phyloP scores from a whole-genome alignment of 2,113 vertebrate genomes.

The Melanostigma gelatinosum region DNA sequence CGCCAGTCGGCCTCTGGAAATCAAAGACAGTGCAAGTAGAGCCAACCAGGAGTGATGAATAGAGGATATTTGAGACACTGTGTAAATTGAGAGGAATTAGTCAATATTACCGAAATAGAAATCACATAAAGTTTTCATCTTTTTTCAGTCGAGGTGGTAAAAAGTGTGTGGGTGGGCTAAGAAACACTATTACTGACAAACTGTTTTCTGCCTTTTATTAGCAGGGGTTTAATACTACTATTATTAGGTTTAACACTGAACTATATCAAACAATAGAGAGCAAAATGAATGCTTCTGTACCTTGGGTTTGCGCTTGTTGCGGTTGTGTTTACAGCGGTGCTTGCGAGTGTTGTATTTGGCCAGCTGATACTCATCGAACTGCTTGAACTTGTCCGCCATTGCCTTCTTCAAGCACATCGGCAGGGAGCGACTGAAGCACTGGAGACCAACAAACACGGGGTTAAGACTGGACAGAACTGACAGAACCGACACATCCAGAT shows the following conservation, averaged over 20 bases:
- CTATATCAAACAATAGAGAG: background rate
- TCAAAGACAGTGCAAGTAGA: background rate
- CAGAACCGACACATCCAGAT: background rate
- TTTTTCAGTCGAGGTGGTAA: background rate
- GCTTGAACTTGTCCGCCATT: slow-evolving; percentile 87
- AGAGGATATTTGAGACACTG: background rate
- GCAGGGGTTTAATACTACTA: background rate
- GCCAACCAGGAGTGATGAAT: background rate
- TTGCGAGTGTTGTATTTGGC: slow-evolving; percentile 91
- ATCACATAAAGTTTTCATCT: background rate
- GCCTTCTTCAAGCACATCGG: slow-evolving; percentile 88
- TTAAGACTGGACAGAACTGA: background rate
- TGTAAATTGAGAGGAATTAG: background rate
- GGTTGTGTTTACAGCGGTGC: slow-evolving; percentile 85
- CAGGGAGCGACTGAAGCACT: slow-evolving; percentile 83
- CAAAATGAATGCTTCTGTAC: slow-evolving; percentile 39
- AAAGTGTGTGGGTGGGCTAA: background rate
- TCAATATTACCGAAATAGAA: background rate
- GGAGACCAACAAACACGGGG: background rate
- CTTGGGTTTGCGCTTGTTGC: slow-evolving; percentile 52
- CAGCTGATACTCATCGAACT: slow-evolving; percentile 91
- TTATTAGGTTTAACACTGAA: background rate
- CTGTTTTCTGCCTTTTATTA: background rate
- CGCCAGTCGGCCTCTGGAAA: slow-evolving; percentile 46
- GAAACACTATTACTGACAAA: background rate